A percentile compares a stretch with the other conserved stretches of the same genome.
Evolutionary conservation across 2,888 invertebrate species (phyloP).

Genomic region (Cheilosia soror): DNA sequence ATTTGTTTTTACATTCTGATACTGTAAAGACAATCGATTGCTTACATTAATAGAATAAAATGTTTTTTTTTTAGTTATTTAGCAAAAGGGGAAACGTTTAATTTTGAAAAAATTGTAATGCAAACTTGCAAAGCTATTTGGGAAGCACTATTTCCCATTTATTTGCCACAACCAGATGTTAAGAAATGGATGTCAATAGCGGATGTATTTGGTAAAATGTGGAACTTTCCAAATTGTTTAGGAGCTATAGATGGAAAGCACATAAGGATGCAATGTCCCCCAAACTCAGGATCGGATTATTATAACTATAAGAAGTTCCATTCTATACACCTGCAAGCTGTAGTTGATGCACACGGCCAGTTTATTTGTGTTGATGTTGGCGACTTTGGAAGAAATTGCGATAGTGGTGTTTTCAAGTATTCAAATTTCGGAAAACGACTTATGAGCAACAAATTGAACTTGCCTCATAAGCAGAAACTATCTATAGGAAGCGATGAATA

Average conservation of each 20-base stretch:
- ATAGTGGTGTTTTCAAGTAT: slow-evolving; percentile 51
- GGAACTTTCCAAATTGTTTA: slow-evolving; percentile 36
- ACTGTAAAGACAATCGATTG: too few relatives aligned
- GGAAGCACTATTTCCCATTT: too few relatives aligned
- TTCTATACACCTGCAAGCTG: not conserved
- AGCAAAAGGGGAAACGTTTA: too few relatives aligned
- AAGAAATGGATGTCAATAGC: slow-evolving; percentile 37
- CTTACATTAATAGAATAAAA: too few relatives aligned
- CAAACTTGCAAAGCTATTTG: too few relatives aligned
- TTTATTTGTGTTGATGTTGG: slow-evolving; percentile 59
- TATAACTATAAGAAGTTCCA: slow-evolving; percentile 35
- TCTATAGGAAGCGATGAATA: slow-evolving; percentile 33
- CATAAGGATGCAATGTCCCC: slow-evolving; percentile 45
- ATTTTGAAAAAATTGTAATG: too few relatives aligned
- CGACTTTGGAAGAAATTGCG: slow-evolving; percentile 42
- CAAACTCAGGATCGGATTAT: slow-evolving; percentile 30
- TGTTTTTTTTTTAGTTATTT: too few relatives aligned
- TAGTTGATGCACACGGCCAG: slow-evolving; percentile 27
- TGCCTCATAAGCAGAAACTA: slow-evolving; percentile 42
- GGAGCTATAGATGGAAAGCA: slow-evolving; percentile 38
- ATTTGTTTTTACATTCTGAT: too few relatives aligned
- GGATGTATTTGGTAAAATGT: slow-evolving; percentile 20
- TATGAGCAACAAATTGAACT: slow-evolving; percentile 25
- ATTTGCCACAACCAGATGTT: slow-evolving; percentile 20
- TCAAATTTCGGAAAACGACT: slow-evolving; percentile 46